Conservation (phyloP, 1,140 invertebrate species). For the Drosophila nigrodunni region DNA sequence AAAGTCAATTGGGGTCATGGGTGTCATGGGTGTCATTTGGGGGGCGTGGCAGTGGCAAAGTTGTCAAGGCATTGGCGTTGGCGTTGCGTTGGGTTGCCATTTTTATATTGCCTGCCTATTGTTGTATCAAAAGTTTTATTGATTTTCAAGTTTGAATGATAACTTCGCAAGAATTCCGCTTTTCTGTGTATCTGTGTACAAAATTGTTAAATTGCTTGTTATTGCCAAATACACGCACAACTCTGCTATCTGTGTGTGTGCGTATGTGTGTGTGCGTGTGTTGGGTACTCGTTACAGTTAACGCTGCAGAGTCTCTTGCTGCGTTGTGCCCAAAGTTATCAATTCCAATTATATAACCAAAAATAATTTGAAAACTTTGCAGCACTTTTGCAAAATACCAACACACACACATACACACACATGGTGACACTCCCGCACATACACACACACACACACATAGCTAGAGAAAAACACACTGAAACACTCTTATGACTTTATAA, state of each 20-base stretch:
- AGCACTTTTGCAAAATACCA: slow-evolving; percentile 73
- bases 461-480: slow-evolving; percentile 15
- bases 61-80: slow-evolving; percentile 19
- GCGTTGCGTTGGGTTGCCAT: slow-evolving; percentile 6
- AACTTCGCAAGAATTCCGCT: slow-evolving; percentile 77
- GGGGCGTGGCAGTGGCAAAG: slow-evolving; percentile 17
- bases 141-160: slow-evolving; percentile 83
- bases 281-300: slow-evolving; percentile 41
- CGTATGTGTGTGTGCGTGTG: slow-evolving; percentile 7
- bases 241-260: slow-evolving; percentile 6
- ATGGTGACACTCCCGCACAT: slow-evolving; percentile 6
- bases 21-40: background rate
- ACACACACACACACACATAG: slow-evolving; percentile 15
- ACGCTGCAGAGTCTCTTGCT: slow-evolving; percentile 30
- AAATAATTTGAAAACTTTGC: slow-evolving; percentile 83
- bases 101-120: slow-evolving; percentile 31
- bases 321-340: slow-evolving; percentile 70
- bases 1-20: background rate
- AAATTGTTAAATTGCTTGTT: slow-evolving; percentile 83
- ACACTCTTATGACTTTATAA: slow-evolving; percentile 73
- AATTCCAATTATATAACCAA: slow-evolving; percentile 83
- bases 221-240: slow-evolving; percentile 77
- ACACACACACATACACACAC: slow-evolving; percentile 40
- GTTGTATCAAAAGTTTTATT: slow-evolving; percentile 79
- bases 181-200: slow-evolving; percentile 52